These are phyloP conservation scores for Hippolais icterina DNA, from an alignment of 2,113 vertebrate species.

Conservation along the genomic window DNA sequence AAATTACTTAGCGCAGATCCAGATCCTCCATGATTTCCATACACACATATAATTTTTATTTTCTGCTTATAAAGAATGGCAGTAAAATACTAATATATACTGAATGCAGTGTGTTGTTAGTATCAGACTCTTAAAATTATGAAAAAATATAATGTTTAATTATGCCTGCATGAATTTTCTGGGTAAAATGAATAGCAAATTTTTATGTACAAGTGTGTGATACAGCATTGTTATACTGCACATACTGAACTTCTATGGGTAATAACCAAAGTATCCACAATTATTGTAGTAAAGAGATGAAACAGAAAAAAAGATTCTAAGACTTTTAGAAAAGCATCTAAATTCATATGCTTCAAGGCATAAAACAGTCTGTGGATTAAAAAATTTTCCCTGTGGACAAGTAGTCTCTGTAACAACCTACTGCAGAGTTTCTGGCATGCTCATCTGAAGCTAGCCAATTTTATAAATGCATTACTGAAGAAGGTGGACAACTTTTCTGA, in stretches of 20 bases:
- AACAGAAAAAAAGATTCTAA: background rate
- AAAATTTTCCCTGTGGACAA: background rate
- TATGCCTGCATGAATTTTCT: background rate
- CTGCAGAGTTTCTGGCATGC: background rate
- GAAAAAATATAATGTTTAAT: slow-evolving; percentile 32
- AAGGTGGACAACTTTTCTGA: background rate
- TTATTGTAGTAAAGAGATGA: background rate
- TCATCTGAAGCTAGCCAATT: background rate
- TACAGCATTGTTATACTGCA: background rate
- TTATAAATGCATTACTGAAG: background rate
- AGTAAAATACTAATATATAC: slow-evolving; percentile 21
- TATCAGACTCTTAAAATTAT: slow-evolving; percentile 11
- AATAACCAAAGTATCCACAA: background rate
- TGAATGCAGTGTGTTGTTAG: background rate
- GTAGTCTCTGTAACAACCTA: background rate
- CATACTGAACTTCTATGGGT: background rate
- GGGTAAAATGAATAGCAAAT: slow-evolving; percentile 14
- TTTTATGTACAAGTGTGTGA: background rate
- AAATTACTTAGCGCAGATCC: slow-evolving; percentile 61
- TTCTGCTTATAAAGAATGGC: slow-evolving; percentile 18
- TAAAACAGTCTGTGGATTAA: background rate
- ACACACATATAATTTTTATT: slow-evolving; percentile 59
- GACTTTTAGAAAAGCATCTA: background rate
- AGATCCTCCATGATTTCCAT: slow-evolving; percentile 56
- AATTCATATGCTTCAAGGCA: background rate